Base-by-base conservation (phyloP, 1,140 invertebrate species). In the Apis mellifera region DNA sequence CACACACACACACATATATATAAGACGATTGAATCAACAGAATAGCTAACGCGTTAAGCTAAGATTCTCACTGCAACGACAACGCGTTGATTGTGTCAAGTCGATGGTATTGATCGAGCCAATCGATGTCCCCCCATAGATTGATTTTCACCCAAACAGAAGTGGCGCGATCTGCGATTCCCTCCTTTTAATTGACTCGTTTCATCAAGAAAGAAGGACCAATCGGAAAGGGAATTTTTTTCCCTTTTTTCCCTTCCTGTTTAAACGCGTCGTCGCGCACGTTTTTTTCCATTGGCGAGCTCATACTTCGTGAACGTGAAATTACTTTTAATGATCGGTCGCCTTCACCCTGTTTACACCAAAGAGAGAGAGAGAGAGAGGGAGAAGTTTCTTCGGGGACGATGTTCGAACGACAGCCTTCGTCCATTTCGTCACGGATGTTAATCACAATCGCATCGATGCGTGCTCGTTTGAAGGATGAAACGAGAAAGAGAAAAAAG, bases 271-370 rank as follows among this genome's bases (percentile, higher is more conserved):
- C 19, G 57, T 12, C 19, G 57, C 54, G 42, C n/a, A n/a, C 62
- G 69, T 87, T 86, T 42, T 42, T 42, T 42, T 86, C 80, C 88
- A 13, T 90, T 90, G 84, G 82, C 89, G 84, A 55, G 86, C 73
- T 84, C 65, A 59, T 32, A 84, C 42, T n/a, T n/a, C n/a, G n/a
- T 15, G 69, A 32, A 85, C 86, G 88, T 88, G 85, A 90, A 90
- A 85, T 90, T 85, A 90, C 71, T 87, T 86, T 83, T 89, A 90
- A 90, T 83, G 83, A 90, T 87, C 55, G 74, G 59, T 85, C 55
- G 71, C 88, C 89, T 90, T 89, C 82, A 87, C 84, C 84, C 82
- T 78, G 57, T 90, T 90, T 89, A 79, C 50, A 19, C 42, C 32
- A 7, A 21, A 73, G 62, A 82, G 79, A 9, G 32, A 73, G 62